Evolutionary conservation across 2,888 invertebrate species (phyloP).

Genomic region (Chrysotoxum bicinctum): DNA sequence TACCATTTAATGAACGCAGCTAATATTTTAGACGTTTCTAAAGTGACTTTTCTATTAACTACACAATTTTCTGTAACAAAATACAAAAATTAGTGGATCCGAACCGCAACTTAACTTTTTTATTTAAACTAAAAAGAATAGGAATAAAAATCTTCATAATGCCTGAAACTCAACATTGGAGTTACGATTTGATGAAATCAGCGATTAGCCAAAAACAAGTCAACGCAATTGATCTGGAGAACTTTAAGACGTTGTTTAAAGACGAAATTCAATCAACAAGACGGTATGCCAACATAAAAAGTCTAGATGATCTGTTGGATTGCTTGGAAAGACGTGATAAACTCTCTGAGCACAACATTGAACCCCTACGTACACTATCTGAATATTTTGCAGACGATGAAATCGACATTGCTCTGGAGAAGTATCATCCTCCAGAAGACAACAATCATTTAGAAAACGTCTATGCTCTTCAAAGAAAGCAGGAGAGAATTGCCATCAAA

Average conservation of each 20-base stretch:
- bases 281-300: slow-evolving; percentile 74
- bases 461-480: slow-evolving; percentile 32
- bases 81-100: too few species aligned
- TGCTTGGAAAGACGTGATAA: slow-evolving; percentile 77
- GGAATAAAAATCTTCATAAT: neutral
- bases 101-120: too few species aligned
- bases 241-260: slow-evolving; percentile 75
- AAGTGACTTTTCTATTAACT: too few species aligned
- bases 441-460: neutral
- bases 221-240: neutral
- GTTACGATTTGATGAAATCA: slow-evolving; percentile 76
- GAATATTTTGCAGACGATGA: slow-evolving; percentile 52
- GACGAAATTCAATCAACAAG: slow-evolving; percentile 76
- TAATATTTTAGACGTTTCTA: too few species aligned
- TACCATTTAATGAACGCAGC: too few species aligned
- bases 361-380: slow-evolving; percentile 74
- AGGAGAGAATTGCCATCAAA: neutral
- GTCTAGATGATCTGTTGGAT: slow-evolving; percentile 76
- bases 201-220: slow-evolving; percentile 60
- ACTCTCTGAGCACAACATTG: slow-evolving; percentile 76
- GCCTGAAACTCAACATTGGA: slow-evolving; percentile 62
- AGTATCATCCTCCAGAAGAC: slow-evolving; percentile 68
- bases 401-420: slow-evolving; percentile 72
- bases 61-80: neutral
- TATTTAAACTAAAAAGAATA: neutral